These are phyloP conservation scores for Planiliza haematocheilus DNA, from an alignment of 2,113 vertebrate genomes.

Conservation along the genomic window DNA sequence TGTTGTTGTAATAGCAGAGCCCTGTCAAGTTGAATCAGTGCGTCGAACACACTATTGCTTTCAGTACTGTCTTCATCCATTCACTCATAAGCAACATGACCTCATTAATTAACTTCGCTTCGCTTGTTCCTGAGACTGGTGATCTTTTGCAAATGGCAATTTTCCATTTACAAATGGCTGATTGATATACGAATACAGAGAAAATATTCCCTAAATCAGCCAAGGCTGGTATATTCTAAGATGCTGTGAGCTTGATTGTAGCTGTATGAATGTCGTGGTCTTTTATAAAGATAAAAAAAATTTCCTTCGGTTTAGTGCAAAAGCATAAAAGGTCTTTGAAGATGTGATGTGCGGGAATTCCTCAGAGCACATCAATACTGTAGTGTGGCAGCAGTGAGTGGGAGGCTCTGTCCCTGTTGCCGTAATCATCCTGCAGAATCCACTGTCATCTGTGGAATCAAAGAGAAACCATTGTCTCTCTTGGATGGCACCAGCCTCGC, in stretches of 20 bases:
- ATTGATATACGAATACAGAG: not conserved
- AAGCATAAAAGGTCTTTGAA: conserved; percentile 41
- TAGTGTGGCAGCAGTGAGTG: conserved; percentile 29
- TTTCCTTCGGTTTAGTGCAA: conserved; percentile 17
- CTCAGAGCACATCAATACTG: conserved; percentile 53
- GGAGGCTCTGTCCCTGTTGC: conserved; percentile 48
- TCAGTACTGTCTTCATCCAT: conserved; percentile 47
- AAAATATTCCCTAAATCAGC: not conserved
- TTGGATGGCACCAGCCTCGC: conserved; percentile 28
- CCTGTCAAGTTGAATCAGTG: conserved; percentile 33
- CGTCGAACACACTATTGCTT: conserved; percentile 50
- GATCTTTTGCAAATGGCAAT: conserved; percentile 49
- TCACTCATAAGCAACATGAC: conserved; percentile 56
- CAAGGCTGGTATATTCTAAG: not conserved
- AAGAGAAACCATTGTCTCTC: conserved; percentile 30
- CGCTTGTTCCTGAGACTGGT: conserved; percentile 56
- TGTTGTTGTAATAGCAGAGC: conserved; percentile 22
- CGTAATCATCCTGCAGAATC: conserved; percentile 54
- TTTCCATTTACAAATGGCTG: conserved; percentile 19
- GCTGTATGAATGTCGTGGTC: conserved; percentile 1
- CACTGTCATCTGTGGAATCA: conserved; percentile 47
- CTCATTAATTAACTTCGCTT: conserved; percentile 59
- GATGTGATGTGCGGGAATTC: conserved; percentile 56
- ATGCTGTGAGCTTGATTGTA: conserved; percentile 1
- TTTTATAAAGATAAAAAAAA: conserved; percentile 29